Percentiles rank a stretch among this genome's conserved stretches.
These are phyloP conservation scores for Tetragnatha versicolor DNA, from an alignment of 1,140 invertebrate species.

Conservation along the genomic window DNA sequence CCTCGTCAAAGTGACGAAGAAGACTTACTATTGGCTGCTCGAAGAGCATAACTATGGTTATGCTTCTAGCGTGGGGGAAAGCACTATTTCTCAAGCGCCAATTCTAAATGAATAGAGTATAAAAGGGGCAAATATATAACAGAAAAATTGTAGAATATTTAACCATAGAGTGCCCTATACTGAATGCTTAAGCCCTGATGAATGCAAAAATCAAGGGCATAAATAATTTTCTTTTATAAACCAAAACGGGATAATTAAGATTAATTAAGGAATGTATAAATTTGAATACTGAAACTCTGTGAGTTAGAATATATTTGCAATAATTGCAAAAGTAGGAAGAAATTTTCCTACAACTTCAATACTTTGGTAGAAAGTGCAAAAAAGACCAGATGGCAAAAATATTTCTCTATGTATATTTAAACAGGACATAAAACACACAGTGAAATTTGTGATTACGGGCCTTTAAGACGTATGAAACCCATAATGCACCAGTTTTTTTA, in stretches of 20 bases:
- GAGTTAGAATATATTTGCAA: slow-evolving; percentile 23
- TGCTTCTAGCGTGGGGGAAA: no score
- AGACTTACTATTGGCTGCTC: no score
- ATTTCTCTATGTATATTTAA: slow-evolving; percentile 40
- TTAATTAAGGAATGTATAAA: slow-evolving; percentile 33
- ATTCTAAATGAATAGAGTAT: no score
- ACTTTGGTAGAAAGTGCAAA: slow-evolving; percentile 53
- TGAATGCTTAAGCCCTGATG: not conserved
- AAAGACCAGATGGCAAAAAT: slow-evolving; percentile 53
- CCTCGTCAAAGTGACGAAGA: no score
- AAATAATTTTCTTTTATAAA: not conserved
- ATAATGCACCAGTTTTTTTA: no score
- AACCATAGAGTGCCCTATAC: not conserved
- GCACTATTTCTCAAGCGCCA: no score
- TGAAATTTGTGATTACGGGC: no score
- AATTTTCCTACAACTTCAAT: slow-evolving; percentile 24
- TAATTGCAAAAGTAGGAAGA: slow-evolving; percentile 42
- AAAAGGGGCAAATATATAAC: not conserved
- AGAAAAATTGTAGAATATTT: not conserved
- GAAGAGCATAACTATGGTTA: no score
- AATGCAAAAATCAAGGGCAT: not conserved
- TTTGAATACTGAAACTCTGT: slow-evolving; percentile 32
- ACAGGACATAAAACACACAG: slow-evolving; percentile 32
- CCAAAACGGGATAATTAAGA: not conserved
- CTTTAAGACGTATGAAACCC: no score